Evolutionary conservation across 2,113 vertebrate species (phyloP).

Genomic region (Heteronetta atricapilla): DNA sequence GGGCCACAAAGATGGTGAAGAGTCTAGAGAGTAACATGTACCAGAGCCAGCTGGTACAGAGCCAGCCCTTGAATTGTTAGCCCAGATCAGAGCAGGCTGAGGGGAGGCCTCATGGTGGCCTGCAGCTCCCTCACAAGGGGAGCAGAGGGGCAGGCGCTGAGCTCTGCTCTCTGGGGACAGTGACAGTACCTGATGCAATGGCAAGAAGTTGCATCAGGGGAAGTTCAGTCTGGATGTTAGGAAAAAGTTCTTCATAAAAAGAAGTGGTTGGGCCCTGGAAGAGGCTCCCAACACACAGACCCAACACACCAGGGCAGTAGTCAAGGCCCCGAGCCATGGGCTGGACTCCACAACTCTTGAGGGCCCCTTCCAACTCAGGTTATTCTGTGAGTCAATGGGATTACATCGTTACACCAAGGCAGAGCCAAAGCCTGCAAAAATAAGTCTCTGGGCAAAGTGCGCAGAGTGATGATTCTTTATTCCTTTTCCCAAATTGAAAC

Average conservation of each 20-base stretch:
- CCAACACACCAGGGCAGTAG: not conserved
- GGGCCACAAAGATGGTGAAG: not conserved
- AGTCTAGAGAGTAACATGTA: not conserved
- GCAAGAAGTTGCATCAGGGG: no score
- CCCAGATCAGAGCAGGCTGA: no score
- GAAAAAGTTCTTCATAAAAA: not conserved
- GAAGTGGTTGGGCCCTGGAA: not conserved
- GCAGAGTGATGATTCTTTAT: not conserved
- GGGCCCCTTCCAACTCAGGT: not conserved
- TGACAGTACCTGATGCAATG: no score
- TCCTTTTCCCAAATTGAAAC: not conserved
- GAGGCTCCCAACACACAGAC: no score
- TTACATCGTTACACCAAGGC: not conserved
- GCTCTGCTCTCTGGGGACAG: no score
- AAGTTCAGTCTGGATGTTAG: not conserved
- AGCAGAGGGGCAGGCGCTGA: no score
- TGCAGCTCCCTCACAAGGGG: no score
- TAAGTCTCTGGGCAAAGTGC: not conserved
- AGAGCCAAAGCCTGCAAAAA: not conserved
- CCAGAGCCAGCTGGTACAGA: not conserved
- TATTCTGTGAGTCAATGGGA: not conserved
- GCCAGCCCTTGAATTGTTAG: no score
- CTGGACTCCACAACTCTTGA: not conserved
- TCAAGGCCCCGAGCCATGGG: not conserved
- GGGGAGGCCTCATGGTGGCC: no score